These are phyloP conservation scores for Aix galericulata DNA, from an alignment of 2,113 vertebrate species.

Conservation along the genomic window DNA sequence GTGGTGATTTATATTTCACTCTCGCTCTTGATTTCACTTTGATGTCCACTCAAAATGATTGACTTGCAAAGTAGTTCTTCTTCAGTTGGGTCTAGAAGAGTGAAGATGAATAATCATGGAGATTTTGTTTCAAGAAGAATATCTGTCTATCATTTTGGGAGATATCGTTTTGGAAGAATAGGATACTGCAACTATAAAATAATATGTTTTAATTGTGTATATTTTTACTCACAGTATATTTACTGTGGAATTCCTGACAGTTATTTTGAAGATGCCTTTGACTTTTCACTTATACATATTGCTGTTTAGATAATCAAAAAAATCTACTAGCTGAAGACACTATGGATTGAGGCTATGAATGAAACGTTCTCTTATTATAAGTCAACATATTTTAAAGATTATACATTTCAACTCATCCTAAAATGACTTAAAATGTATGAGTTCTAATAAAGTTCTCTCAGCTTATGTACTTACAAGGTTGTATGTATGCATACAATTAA, in stretches of 20 bases:
- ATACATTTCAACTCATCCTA: neutral
- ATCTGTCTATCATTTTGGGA: neutral
- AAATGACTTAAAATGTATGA: neutral
- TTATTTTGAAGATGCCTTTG: neutral
- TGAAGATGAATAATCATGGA: neutral
- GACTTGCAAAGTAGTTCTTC: conserved; percentile 50
- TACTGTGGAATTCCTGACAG: neutral
- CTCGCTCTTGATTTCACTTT: conserved; percentile 15
- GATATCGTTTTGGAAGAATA: neutral
- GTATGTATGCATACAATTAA: neutral
- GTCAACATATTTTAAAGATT: neutral
- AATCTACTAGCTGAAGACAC: neutral
- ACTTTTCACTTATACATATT: neutral
- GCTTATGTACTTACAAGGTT: neutral
- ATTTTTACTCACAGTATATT: neutral
- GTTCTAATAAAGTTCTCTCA: neutral
- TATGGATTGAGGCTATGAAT: accelerated
- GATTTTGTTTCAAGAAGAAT: neutral
- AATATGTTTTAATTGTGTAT: neutral
- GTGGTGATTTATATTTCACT: conserved; percentile 4
- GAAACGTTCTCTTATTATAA: neutral
- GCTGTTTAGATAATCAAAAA: neutral
- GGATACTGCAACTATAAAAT: neutral
- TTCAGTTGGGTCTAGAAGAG: conserved; percentile 6
- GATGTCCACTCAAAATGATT: conserved; percentile 15